Conservation (phyloP, 2,888 invertebrate genomes). For the Lithodes maja region DNA sequence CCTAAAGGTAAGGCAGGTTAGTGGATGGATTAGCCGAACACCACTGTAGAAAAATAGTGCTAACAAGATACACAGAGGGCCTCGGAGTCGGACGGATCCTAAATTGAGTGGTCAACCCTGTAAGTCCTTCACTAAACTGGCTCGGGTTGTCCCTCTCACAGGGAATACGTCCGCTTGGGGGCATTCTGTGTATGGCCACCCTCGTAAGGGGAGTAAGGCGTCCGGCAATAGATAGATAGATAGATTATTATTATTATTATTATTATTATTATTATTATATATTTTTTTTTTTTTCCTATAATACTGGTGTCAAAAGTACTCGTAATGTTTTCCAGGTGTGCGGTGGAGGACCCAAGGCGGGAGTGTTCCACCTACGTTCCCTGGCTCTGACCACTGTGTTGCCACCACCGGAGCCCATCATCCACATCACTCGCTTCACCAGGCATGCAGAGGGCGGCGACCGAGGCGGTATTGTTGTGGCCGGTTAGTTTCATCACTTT, state of each 20-base stretch:
- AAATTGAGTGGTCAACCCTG: too few relatives aligned
- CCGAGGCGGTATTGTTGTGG: conserved; percentile 62
- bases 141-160: too few relatives aligned
- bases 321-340: conserved; percentile 47
- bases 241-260: background rate
- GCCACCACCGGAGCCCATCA: conserved; percentile 47
- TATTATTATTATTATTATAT: background rate
- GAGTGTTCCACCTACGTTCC: conserved; percentile 66
- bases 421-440: conserved; percentile 65
- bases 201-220: too few relatives aligned
- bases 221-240: too few relatives aligned
- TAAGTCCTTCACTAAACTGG: too few relatives aligned
- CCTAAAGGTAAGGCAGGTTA: too few relatives aligned
- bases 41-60: too few relatives aligned
- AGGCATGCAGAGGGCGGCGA: conserved; percentile 59
- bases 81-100: too few relatives aligned
- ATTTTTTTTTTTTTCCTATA: background rate
- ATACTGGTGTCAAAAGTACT: background rate
- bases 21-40: too few relatives aligned
- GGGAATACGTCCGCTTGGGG: too few relatives aligned
- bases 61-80: too few relatives aligned
- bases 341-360: conserved; percentile 68
- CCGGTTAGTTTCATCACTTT: conserved; percentile 42
- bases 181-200: too few relatives aligned
- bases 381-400: conserved; percentile 64